Percentiles rank a stretch among this genome's conserved stretches.
Conservation (phyloP, 2,797 vertebrate species). For the Pseudotriccus pelzelni region DNA sequence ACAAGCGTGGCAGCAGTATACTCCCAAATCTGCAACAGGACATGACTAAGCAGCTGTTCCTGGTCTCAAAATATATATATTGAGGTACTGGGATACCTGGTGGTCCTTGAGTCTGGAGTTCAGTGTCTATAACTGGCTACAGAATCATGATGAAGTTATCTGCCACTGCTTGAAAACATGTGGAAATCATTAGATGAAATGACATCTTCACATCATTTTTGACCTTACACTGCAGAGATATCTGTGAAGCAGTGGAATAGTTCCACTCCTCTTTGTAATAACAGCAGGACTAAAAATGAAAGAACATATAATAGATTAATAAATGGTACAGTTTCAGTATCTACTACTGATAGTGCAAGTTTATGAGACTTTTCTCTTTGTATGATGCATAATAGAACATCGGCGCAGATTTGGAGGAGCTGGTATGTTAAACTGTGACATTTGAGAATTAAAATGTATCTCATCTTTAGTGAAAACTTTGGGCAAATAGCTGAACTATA, state of each 20-base stretch:
- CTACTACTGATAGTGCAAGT: neutral
- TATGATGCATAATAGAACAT: neutral
- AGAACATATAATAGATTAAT: conserved; percentile 52
- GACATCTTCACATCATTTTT: neutral
- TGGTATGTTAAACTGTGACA: conserved; percentile 29
- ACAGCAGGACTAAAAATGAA: conserved; percentile 45
- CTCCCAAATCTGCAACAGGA: neutral
- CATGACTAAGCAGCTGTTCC: neutral
- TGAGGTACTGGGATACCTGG: neutral
- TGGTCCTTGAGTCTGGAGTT: neutral
- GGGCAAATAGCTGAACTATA: neutral
- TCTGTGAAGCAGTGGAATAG: conserved; percentile 8
- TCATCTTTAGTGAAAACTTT: conserved; percentile 52
- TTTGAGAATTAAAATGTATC: conserved; percentile 32
- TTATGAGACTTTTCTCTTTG: conserved; percentile 57
- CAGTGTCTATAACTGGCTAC: neutral
- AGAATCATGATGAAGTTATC: neutral
- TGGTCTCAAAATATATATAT: neutral
- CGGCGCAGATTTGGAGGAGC: conserved; percentile 46
- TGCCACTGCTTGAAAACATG: neutral
- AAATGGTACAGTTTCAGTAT: neutral
- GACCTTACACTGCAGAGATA: neutral
- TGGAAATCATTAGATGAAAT: neutral
- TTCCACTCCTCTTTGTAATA: conserved; percentile 27
- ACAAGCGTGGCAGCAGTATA: neutral